Base-by-base conservation (phyloP, 2,888 invertebrate genomes). In the Gortyna flavago region DNA sequence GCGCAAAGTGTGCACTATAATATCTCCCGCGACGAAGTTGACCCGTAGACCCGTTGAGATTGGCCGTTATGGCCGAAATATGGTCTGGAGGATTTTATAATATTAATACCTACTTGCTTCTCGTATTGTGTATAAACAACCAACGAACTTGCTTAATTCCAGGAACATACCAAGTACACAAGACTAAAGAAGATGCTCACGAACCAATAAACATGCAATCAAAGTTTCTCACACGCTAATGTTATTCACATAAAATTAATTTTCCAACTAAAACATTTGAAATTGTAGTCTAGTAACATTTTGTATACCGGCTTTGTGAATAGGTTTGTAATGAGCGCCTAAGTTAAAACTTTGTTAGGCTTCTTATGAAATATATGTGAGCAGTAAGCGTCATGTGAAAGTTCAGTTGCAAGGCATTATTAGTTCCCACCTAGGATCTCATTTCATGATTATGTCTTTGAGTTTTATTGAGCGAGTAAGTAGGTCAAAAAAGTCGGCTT, bases 281-380 rank as follows among this genome's bases (percentile, higher is more conserved):
- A 83, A 77, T 80, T 85, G 67, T 76, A 83, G 83, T 77, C 76
- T 77, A 69, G 69, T 48, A 64, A 82, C 74, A 85, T 77, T 83
- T 70, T 80, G 83, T 80, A 54, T 83, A 77, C 76, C 25, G 32
- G 48, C 84, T 84, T 79, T 84, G 72, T 85, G 85, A 86, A 81
- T 81, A 65, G 76, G 61, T 51, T 4, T 65, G 61, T 85, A 79
- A 85, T 84, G 84, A 84, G 79, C 51, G 59, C 51, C 59, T 74
- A 68, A 83, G 64, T 87, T 73, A 48, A 61, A 73, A 79, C 70
- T 81, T 74, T 76, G 74, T 83, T 76, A 73, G 64, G 57, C 61
- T 83, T 77, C 75, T 62, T 66, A 69, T 69, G 77, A 70, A 76
- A 78, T 76, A 35, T 75, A 77, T 75, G 75, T 70, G 35, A 80